Base-by-base conservation (phyloP, 1,140 invertebrate genomes). In the Oncopeltus fasciatus region DNA sequence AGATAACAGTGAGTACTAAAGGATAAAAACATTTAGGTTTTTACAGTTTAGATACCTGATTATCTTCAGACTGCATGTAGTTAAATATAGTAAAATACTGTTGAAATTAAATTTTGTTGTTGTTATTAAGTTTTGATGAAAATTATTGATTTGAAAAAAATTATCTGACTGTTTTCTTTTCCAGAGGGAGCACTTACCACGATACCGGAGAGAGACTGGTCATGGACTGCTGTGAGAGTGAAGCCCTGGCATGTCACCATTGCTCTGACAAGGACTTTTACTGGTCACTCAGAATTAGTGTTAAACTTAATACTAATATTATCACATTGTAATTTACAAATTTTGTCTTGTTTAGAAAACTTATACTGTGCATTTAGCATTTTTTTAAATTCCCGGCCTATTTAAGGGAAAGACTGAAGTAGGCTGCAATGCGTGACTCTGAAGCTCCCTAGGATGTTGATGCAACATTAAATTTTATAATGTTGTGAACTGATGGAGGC, bases 191-290 rank as follows among this genome's bases (percentile, higher is more conserved):
- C 27, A 49, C 11, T 26, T 28, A 29, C 5, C 26, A 47, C 43
- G n/a, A 61, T 16, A 27, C 14, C 51, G 59, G 59, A 61, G 59
- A 61, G 59, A 61, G 59, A 61, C 26, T 49, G 59, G 59, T 46
- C 11, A 61, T n/a, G 59, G 59, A 61, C 59, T 61, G 59, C 24
- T 61, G 46, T 26, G 29, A 51, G 46, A 53, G 24, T 18, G 14
- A 14, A 38, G 31, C 31, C 31, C 5, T 4, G 49, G 49, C 49
- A 53, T 20, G 5, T 53, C 49, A 53, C 24, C 49, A 53, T 24
- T 14, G 12, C 16, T 26, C 12, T 20, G 21, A 26, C 21, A 24
- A 26, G 26, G 49, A 53, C 24, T 53, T 16, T 26, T 53, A 18
- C 24, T n/a, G n/a, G 26, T 14, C 49, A 24, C 21, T 24, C 21